These are phyloP conservation scores for Drosophila mulleri DNA, from an alignment of 2,888 invertebrate genomes.

Conservation along the genomic window DNA sequence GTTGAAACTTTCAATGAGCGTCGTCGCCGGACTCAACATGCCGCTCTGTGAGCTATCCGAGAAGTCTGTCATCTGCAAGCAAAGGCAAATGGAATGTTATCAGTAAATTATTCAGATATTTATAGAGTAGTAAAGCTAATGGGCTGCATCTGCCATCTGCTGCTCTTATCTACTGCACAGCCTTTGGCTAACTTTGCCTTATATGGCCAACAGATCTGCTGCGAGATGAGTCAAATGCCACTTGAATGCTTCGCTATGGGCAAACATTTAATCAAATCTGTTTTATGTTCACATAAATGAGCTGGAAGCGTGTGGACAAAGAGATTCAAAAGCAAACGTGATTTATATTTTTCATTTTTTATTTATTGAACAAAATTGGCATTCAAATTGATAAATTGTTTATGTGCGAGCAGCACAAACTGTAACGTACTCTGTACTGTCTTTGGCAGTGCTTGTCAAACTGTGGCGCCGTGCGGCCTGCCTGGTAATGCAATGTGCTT, in stretches of 20 bases:
- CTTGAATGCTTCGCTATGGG: background rate
- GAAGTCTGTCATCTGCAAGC: slow-evolving; percentile 85
- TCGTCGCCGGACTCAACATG: slow-evolving; percentile 86
- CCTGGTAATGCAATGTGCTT: slow-evolving; percentile 31
- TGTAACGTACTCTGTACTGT: background rate
- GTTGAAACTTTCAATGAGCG: slow-evolving; percentile 90
- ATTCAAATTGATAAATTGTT: slow-evolving; percentile 10
- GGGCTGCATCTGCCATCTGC: slow-evolving; percentile 2
- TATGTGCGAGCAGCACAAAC: slow-evolving; percentile 8
- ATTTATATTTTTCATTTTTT: slow-evolving; percentile 20
- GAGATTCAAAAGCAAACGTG: slow-evolving; percentile 10
- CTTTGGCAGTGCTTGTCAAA: background rate
- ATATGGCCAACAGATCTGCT: slow-evolving; percentile 11
- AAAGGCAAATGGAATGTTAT: background rate
- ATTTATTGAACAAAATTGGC: slow-evolving; percentile 2
- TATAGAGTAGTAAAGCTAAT: background rate
- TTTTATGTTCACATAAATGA: slow-evolving; percentile 8
- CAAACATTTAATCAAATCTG: slow-evolving; percentile 7
- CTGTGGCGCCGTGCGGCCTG: slow-evolving; percentile 24
- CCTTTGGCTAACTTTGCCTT: background rate
- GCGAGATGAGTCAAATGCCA: background rate
- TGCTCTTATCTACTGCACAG: background rate
- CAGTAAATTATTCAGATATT: slow-evolving; percentile 1
- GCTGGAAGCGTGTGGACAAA: background rate
- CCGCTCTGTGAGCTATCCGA: slow-evolving; percentile 84